phyloP scores from a whole-genome alignment of 2,888 invertebrate species.

The Lathronympha strigana region DNA sequence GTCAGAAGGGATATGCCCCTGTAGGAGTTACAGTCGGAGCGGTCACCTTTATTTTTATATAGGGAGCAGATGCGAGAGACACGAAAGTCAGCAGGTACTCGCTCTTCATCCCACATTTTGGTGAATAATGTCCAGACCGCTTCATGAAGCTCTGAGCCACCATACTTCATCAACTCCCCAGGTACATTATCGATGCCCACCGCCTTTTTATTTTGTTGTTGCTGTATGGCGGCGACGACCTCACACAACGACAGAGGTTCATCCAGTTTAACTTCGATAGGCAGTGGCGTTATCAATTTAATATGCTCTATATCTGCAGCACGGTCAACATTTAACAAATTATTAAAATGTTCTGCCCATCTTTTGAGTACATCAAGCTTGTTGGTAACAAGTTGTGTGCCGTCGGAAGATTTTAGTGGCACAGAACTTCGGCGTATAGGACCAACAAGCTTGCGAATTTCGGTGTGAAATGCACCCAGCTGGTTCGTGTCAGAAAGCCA shows the following conservation, averaged over 20 bases:
- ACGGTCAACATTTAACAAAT: neutral
- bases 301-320: neutral
- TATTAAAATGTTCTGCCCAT: conserved; percentile 9
- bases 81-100: neutral
- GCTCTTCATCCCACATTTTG: conserved; percentile 6
- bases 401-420: neutral
- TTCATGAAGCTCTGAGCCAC: neutral
- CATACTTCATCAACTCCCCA: conserved; percentile 7
- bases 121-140: neutral
- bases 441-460: neutral
- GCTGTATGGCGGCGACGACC: neutral
- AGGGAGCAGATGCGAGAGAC: neutral
- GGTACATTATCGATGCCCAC: conserved; percentile 4
- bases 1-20: conserved; percentile 1
- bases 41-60: conserved; percentile 19
- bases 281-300: neutral
- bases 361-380: neutral
- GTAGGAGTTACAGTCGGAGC: conserved; percentile 8
- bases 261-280: neutral
- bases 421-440: neutral
- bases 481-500: conserved; percentile 16
- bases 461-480: neutral
- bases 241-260: neutral
- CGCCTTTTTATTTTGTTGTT: too few relatives aligned
- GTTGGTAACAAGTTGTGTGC: neutral